phyloP scores from a whole-genome alignment of 2,888 invertebrate species.

The Protonemura montana region DNA sequence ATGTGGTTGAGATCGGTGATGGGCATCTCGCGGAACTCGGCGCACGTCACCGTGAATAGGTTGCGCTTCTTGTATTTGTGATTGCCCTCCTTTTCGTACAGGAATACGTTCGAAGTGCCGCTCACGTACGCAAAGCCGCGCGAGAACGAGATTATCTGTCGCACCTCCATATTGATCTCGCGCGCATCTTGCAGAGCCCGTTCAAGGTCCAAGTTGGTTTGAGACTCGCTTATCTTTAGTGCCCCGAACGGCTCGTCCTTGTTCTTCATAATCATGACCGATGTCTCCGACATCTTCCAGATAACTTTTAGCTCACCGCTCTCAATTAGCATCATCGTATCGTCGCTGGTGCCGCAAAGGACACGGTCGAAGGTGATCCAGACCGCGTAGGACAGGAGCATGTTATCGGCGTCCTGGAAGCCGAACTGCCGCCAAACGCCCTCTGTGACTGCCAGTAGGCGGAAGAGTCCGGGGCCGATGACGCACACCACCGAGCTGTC shows the following conservation, averaged over 20 bases:
- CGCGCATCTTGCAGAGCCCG: not conserved
- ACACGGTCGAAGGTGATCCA: constrained; percentile 86
- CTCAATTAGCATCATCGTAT: constrained; percentile 80
- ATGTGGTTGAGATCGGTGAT: constrained; percentile 21
- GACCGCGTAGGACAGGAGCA: constrained; percentile 75
- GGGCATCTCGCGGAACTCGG: constrained; percentile 40
- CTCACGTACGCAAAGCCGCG: constrained; percentile 79
- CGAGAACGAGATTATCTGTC: constrained; percentile 29
- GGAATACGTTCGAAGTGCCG: constrained; percentile 75
- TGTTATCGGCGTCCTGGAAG: constrained; percentile 80
- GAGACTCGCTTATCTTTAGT: not conserved
- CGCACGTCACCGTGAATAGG: constrained; percentile 64
- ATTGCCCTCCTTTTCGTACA: constrained; percentile 83
- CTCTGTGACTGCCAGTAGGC: constrained; percentile 79
- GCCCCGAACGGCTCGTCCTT: constrained; percentile 61
- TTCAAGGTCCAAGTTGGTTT: not conserved
- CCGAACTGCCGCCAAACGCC: constrained; percentile 83
- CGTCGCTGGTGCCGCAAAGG: constrained; percentile 80
- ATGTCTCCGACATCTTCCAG: constrained; percentile 69
- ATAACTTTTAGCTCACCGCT: constrained; percentile 80
- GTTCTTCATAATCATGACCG: constrained; percentile 68
- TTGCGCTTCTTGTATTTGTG: constrained; percentile 74
- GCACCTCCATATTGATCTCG: not conserved
- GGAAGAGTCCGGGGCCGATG: constrained; percentile 71
- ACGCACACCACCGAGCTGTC: constrained; percentile 77